Evolutionary conservation across 2,797 vertebrate genomes (phyloP).

Genomic region (Acipenser oxyrinchus): DNA sequence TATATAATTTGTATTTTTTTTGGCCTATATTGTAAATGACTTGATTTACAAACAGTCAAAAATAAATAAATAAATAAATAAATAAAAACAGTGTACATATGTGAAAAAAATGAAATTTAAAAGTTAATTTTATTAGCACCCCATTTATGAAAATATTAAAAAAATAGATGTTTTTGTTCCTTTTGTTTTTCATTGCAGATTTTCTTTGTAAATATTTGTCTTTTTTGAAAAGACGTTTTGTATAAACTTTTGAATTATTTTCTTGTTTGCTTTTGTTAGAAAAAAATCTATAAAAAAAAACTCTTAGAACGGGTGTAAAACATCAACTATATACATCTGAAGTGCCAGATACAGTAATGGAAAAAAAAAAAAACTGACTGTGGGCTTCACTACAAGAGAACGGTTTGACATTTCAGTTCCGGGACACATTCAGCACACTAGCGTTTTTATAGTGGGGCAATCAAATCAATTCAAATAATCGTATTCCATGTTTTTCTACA

Average conservation of each 20-base stretch:
- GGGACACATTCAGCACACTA: slow-evolving; percentile 6
- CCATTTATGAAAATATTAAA: slow-evolving; percentile 55
- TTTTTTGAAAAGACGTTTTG: slow-evolving; percentile 82
- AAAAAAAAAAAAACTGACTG: slow-evolving; percentile 26
- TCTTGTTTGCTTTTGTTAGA: slow-evolving; percentile 48
- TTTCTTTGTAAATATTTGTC: slow-evolving; percentile 92
- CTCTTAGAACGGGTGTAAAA: slow-evolving; percentile 25
- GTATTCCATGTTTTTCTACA: slow-evolving; percentile 8
- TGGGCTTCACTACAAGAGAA: slow-evolving; percentile 14
- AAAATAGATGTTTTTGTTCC: slow-evolving; percentile 33
- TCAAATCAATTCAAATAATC: slow-evolving; percentile 5
- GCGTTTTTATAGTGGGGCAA: slow-evolving; percentile 2
- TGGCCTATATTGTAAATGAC: slow-evolving; percentile 17
- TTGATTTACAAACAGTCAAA: slow-evolving; percentile 40
- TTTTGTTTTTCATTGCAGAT: slow-evolving; percentile 71
- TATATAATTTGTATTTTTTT: slow-evolving; percentile 15
- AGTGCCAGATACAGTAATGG: slow-evolving; percentile 20
- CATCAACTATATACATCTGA: slow-evolving; percentile 18
- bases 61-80: background rate
- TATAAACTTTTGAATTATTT: slow-evolving; percentile 21
- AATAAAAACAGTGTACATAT: slow-evolving; percentile 58
- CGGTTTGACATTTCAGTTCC: slow-evolving; percentile 17
- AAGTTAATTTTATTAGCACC: slow-evolving; percentile 65
- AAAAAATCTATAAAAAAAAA: too few relatives aligned
- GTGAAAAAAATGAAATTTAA: slow-evolving; percentile 62